Evolutionary conservation across 53 echinoderm and acorn worm genomes (phyloP), one percentile per base, ranked within the genome.

Genomic region (Zoroaster sp.): DNA sequence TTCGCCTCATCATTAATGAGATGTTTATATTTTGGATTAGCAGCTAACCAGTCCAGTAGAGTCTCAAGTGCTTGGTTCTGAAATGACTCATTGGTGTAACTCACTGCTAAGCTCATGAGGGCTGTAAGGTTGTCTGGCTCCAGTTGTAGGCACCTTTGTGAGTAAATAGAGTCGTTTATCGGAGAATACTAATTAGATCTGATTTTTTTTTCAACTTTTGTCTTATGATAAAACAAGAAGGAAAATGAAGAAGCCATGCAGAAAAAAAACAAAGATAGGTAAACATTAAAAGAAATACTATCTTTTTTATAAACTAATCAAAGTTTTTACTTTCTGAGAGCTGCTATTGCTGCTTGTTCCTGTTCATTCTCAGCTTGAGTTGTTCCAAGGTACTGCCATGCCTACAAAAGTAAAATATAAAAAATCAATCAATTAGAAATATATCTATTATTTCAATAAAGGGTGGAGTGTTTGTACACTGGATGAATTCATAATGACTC

Each of bases 331-430:
- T 90, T 99, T 93, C 89, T 96, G 31, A 96, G 80, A 5, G 99
- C 99, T 59, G 93, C 87, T 77, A 99, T 99, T 34, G 99, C 96
- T 23, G 99, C 90, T 51, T 89, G 88, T 66, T 99, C 99, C 59
- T 99, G 99, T 80, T 99, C 99, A 80, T 99, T 99, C 68, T 99
- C 96, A 8, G 99, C 99, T 87, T 99, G 99, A 88, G 95, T 96
- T 87, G 99, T 94, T 40, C 99, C 99, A 11, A 99, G 77, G 78
- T 99, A 99, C 76, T 99, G 99, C 99, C 99, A 99, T 14, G 96
- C 99, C 99, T 99, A 78, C 17, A 45, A 43, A 47, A 9, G 32
- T 20, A 49, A 72, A 55, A 77, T 52, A 18, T n/a, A n/a, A n/a
- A n/a, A n/a, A n/a, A n/a, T n/a, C n/a, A n/a, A n/a, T n/a, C n/a